A percentile compares a stretch with the other conserved stretches of the same genome.
Conservation (phyloP, 1,140 invertebrate genomes). For the Procambarus virginalis region DNA sequence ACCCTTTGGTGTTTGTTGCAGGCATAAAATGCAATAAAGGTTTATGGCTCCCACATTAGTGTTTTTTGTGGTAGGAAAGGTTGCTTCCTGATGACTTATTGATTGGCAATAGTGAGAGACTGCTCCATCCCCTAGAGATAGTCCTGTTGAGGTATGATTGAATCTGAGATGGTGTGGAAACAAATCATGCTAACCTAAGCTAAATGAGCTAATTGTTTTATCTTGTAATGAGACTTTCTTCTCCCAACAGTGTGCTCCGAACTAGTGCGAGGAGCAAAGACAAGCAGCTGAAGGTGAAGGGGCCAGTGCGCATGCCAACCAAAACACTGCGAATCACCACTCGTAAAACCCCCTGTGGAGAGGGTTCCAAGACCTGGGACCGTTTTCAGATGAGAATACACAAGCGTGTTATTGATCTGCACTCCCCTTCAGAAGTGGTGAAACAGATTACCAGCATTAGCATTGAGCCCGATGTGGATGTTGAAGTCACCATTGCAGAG, state of each 20-base stretch:
- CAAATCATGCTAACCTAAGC: no score
- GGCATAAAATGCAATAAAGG: no score
- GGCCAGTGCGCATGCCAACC: slow-evolving; percentile 97
- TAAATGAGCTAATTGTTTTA: no score
- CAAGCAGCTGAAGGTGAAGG: slow-evolving; percentile 96
- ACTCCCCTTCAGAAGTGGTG: slow-evolving; percentile 97
- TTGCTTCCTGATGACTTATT: no score
- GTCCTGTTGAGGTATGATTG: no score
- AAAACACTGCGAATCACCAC: slow-evolving; percentile 97
- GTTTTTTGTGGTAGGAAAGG: no score
- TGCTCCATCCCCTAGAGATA: no score
- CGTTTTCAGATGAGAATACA: slow-evolving; percentile 95
- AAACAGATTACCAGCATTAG: slow-evolving; percentile 99
- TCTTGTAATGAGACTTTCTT: no score
- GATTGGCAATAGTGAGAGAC: no score
- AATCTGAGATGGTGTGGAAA: no score
- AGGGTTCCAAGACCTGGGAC: slow-evolving; percentile 99
- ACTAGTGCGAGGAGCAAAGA: slow-evolving; percentile 97
- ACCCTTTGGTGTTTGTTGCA: no score
- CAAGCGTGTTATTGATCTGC: slow-evolving; percentile 98
- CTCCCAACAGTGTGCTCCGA: slow-evolving; percentile 89
- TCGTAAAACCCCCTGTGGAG: slow-evolving; percentile 99
- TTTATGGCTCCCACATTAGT: no score
- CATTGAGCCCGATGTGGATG: slow-evolving; percentile 99
- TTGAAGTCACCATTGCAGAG: slow-evolving; percentile 99